A percentile compares a stretch with the other conserved stretches of the same genome.
Evolutionary conservation across 2,113 vertebrate genomes (phyloP).

Genomic region (Gobius niger): DNA sequence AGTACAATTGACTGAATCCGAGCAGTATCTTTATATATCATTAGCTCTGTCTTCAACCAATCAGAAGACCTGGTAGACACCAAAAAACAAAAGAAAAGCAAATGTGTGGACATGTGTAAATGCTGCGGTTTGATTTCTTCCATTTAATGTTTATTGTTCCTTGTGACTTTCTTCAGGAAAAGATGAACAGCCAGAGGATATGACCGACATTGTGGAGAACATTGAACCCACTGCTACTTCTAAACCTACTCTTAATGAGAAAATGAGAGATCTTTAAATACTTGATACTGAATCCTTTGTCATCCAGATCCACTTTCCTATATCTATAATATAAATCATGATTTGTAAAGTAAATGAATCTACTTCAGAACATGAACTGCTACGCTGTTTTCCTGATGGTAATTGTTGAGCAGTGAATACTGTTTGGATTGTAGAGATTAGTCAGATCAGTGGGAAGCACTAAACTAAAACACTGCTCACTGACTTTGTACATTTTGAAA

Average conservation of each 20-base stretch:
- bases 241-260: neutral
- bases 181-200: slow-evolving; percentile 49
- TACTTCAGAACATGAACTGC: neutral
- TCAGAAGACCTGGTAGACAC: no score
- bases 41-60: no score
- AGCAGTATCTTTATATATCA: no score
- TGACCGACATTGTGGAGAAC: slow-evolving; percentile 39
- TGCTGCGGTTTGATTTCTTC: neutral
- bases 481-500: no score
- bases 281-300: neutral
- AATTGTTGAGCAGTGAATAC: no score
- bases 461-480: neutral
- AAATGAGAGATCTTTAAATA: slow-evolving; percentile 1
- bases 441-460: neutral
- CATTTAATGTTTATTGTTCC: neutral
- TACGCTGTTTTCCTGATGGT: no score
- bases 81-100: no score
- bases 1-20: no score
- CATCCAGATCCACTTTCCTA: neutral
- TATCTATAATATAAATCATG: neutral
- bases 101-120: no score
- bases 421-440: no score
- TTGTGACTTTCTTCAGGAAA: slow-evolving; percentile 45
- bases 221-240: neutral
- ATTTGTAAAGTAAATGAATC: neutral